Evolutionary conservation across 2,888 invertebrate genomes (phyloP).

Genomic region (Drosophila mercatorum): DNA sequence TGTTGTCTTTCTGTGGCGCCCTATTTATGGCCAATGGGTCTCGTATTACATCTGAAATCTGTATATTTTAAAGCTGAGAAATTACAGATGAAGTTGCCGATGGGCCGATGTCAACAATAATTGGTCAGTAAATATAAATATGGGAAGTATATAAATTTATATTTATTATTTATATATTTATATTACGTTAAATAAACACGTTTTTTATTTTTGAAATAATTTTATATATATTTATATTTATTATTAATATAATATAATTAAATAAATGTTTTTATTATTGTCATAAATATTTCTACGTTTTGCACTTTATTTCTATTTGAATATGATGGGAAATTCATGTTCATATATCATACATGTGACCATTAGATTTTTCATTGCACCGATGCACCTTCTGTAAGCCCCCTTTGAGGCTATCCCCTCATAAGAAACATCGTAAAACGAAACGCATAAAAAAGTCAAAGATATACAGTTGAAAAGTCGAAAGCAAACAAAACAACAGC

Average conservation of each 20-base stretch:
- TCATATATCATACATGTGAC: not conserved
- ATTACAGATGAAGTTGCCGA: constrained; percentile 59
- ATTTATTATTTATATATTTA: no score
- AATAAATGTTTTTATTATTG: no score
- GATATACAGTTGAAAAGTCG: constrained; percentile 28
- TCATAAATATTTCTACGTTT: no score
- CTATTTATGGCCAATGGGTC: constrained; percentile 45
- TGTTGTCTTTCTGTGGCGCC: constrained; percentile 37
- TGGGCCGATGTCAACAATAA: constrained; percentile 47
- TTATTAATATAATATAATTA: no score
- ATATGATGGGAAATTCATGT: not conserved
- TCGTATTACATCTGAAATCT: constrained; percentile 56
- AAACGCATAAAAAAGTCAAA: constrained; percentile 22
- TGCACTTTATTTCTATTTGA: no score
- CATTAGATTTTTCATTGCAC: not conserved
- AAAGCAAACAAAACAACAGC: constrained; percentile 3
- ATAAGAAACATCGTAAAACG: constrained; percentile 11
- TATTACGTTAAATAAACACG: no score
- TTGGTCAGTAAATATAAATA: constrained; percentile 54
- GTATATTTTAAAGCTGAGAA: constrained; percentile 31
- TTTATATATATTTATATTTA: no score
- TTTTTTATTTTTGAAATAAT: no score
- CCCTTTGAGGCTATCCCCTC: constrained; percentile 18
- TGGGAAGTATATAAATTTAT: not conserved
- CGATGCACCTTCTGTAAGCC: constrained; percentile 30